phyloP scores from a whole-genome alignment of 2,113 vertebrate species.

The Centropristis striata region DNA sequence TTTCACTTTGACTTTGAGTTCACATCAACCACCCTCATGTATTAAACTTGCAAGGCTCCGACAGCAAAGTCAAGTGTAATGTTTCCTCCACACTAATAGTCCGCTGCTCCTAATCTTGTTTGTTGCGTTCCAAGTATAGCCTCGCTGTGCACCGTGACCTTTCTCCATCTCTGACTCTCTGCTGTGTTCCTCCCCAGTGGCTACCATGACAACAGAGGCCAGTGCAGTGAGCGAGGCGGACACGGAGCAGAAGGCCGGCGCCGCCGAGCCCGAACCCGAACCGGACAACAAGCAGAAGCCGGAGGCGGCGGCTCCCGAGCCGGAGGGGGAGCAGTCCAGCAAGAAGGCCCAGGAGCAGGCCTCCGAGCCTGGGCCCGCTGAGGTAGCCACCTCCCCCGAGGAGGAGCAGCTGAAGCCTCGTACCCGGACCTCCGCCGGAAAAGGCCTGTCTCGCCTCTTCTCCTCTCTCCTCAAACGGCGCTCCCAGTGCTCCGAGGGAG shows the following conservation, averaged over 20 bases:
- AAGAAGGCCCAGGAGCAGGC: slow-evolving; percentile 76
- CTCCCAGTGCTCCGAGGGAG: slow-evolving; percentile 90
- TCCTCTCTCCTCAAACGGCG: slow-evolving; percentile 93
- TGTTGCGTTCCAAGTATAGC: slow-evolving; percentile 51
- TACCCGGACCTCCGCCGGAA: slow-evolving; percentile 85
- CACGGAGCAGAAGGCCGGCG: slow-evolving; percentile 78
- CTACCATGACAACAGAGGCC: slow-evolving; percentile 97
- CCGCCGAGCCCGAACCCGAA: slow-evolving; percentile 64
- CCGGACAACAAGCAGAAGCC: slow-evolving; percentile 68
- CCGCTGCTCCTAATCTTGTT: slow-evolving; percentile 49
- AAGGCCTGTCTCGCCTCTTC: slow-evolving; percentile 93
- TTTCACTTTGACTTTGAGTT: no score
- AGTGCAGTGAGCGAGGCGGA: slow-evolving; percentile 83
- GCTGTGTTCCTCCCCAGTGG: slow-evolving; percentile 81
- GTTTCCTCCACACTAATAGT: slow-evolving; percentile 36
- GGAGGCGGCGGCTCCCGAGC: slow-evolving; percentile 40
- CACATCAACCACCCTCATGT: no score
- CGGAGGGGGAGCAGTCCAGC: slow-evolving; percentile 59
- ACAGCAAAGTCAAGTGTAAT: slow-evolving; percentile 18
- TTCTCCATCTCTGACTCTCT: slow-evolving; percentile 66
- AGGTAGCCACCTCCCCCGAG: slow-evolving; percentile 76
- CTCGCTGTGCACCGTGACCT: slow-evolving; percentile 54
- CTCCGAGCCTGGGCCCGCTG: slow-evolving; percentile 67
- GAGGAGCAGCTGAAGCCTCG: slow-evolving; percentile 88
- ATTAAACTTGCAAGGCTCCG: not conserved